phyloP scores from a whole-genome alignment of 2,888 invertebrate species.

The Gnatocerus cornutus region DNA sequence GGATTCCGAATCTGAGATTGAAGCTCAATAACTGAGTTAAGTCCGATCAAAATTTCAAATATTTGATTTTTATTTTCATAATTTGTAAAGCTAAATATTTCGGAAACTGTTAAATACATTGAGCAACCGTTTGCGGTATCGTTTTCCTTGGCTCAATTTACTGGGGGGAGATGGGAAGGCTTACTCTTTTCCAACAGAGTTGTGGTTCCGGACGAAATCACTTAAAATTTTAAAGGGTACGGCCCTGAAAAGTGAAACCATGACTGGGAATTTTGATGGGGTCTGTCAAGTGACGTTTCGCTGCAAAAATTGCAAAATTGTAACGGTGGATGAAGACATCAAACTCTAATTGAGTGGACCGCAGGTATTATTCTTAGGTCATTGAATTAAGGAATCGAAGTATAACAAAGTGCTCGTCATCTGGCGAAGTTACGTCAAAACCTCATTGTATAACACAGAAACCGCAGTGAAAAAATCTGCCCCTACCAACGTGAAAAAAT shows the following conservation, averaged over 20 bases:
- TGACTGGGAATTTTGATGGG: conserved; percentile 43
- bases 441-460: conserved; percentile 52
- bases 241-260: conserved; percentile 31
- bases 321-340: conserved; percentile 24
- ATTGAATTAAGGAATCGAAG: conserved; percentile 41
- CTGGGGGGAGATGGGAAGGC: background rate
- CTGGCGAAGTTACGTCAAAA: conserved; percentile 45
- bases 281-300: conserved; percentile 23
- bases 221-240: conserved; percentile 25
- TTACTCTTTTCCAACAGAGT: conserved; percentile 11
- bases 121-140: too few relatives aligned
- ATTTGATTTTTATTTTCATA: too few relatives aligned
- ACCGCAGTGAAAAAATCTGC: conserved; percentile 50
- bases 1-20: too few relatives aligned
- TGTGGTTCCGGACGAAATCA: conserved; percentile 23
- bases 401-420: conserved; percentile 47
- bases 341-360: conserved; percentile 22
- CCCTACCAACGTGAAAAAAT: conserved; percentile 52
- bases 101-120: too few relatives aligned
- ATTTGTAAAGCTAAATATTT: too few relatives aligned
- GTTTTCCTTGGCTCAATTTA: too few relatives aligned
- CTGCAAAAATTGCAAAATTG: conserved; percentile 8
- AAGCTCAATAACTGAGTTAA: too few relatives aligned
- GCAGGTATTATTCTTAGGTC: conserved; percentile 30
- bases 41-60: too few relatives aligned